Percentiles rank a stretch among this genome's conserved stretches.
Evolutionary conservation across 2,797 vertebrate species (phyloP).

Genomic region (Trachurus trachurus): DNA sequence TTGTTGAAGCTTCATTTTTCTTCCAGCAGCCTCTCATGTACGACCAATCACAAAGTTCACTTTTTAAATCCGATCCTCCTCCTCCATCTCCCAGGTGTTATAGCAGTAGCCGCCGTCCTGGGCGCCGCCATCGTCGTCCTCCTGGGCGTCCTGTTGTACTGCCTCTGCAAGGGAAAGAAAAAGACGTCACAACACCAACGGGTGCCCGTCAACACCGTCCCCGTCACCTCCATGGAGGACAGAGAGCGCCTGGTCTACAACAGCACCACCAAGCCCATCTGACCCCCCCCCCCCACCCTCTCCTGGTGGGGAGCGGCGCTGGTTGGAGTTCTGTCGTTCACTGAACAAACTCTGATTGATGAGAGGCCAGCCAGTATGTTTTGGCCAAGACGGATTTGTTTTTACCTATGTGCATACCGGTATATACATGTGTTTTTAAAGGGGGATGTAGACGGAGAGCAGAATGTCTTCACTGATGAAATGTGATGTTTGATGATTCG

Average conservation of each 20-base stretch:
- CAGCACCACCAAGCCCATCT: constrained; percentile 93
- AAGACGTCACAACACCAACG: constrained; percentile 78
- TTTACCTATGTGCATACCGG: constrained; percentile 31
- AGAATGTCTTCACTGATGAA: constrained; percentile 30
- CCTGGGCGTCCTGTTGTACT: constrained; percentile 88
- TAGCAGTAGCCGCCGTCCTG: constrained; percentile 85
- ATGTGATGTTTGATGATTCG: constrained; percentile 44
- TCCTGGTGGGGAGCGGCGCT: constrained; percentile 1
- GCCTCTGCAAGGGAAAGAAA: constrained; percentile 86
- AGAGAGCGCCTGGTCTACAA: constrained; percentile 93
- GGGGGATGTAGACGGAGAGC: constrained; percentile 20
- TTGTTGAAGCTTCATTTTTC: background rate
- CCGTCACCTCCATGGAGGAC: constrained; percentile 85
- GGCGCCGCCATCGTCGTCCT: constrained; percentile 87
- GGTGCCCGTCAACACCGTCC: constrained; percentile 83
- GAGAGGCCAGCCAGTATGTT: constrained; percentile 9
- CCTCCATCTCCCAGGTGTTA: constrained; percentile 59
- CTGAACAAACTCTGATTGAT: constrained; percentile 47
- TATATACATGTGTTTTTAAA: constrained; percentile 28
- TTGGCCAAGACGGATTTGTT: constrained; percentile 16
- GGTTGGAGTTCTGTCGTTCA: background rate
- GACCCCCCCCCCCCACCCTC: constrained; percentile 66
- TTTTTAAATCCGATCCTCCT: background rate
- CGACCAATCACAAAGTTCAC: background rate
- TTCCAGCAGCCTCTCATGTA: background rate